A percentile compares a stretch with the other conserved stretches of the same genome.
These are phyloP conservation scores for Acanthornis magna DNA, from an alignment of 2,797 vertebrate species.

Conservation along the genomic window DNA sequence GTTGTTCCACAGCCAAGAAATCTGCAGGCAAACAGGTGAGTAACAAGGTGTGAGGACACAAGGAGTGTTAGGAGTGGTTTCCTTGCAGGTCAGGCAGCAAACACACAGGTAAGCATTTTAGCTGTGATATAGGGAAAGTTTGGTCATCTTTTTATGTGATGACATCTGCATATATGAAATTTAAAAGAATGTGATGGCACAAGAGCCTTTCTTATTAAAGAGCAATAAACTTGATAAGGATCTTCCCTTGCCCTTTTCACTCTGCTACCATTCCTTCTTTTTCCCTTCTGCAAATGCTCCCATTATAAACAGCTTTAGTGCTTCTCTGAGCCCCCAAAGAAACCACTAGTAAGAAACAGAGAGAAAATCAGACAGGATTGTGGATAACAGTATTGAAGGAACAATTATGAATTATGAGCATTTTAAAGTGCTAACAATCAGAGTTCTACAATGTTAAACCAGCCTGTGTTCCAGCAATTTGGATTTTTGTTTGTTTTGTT, in stretches of 20 bases:
- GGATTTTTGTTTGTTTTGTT: neutral
- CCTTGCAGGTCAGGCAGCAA: neutral
- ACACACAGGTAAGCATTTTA: neutral
- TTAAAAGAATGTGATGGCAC: neutral
- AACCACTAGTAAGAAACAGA: neutral
- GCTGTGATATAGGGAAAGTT: neutral
- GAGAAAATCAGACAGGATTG: neutral
- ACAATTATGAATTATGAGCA: neutral
- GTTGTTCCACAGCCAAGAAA: neutral
- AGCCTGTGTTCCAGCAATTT: neutral
- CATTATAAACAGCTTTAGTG: neutral
- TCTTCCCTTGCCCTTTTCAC: neutral
- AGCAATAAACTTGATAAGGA: neutral
- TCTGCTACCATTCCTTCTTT: neutral
- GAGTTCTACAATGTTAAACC: neutral
- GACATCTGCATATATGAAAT: neutral
- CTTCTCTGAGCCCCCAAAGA: neutral
- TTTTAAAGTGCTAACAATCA: neutral
- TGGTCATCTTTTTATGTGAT: neutral
- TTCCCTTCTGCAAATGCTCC: neutral
- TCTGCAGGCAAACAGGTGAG: neutral
- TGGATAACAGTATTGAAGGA: neutral
- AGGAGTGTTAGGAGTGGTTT: neutral
- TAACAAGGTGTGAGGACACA: neutral
- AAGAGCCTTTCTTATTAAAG: neutral